phyloP scores from a whole-genome alignment of 2,113 vertebrate species.

The Corythoichthys haematopterus region DNA sequence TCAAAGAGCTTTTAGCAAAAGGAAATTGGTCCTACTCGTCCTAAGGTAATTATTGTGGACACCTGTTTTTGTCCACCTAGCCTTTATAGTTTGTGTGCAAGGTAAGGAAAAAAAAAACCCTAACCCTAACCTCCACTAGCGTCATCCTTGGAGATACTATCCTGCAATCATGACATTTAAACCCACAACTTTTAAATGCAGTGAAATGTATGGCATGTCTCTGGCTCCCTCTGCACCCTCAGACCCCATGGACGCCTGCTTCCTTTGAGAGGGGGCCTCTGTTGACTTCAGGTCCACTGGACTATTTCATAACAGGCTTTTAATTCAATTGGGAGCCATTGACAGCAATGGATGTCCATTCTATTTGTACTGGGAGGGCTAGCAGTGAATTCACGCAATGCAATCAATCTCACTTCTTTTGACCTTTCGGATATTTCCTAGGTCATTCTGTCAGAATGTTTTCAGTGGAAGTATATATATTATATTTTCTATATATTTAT shows the following conservation, averaged over 20 bases:
- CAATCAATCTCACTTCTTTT: no score
- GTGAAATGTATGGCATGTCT: constrained; percentile 73
- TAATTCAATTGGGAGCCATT: constrained; percentile 59
- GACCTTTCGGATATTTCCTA: no score
- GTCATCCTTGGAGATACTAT: constrained; percentile 63
- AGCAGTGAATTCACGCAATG: no score
- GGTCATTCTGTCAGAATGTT: no score
- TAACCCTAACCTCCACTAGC: constrained; percentile 63
- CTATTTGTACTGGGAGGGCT: no score
- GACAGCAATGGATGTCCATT: constrained; percentile 12
- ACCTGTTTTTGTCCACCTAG: constrained; percentile 62
- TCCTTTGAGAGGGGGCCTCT: constrained; percentile 68
- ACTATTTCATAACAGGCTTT: constrained; percentile 67
- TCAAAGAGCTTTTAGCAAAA: constrained; percentile 60
- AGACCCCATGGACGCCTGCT: constrained; percentile 52
- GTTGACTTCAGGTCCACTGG: constrained; percentile 61
- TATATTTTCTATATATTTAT: no score
- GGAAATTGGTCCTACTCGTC: constrained; percentile 56
- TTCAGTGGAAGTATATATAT: no score
- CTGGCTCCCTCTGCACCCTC: constrained; percentile 49
- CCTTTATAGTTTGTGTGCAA: constrained; percentile 65
- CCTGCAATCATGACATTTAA: constrained; percentile 60
- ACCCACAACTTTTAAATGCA: constrained; percentile 70
- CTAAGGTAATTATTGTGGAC: constrained; percentile 66
- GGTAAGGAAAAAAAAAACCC: constrained; percentile 15